These are phyloP conservation scores for Rambutsinella grinnellia DNA, from an alignment of 2,888 invertebrate species.

Conservation along the genomic window DNA sequence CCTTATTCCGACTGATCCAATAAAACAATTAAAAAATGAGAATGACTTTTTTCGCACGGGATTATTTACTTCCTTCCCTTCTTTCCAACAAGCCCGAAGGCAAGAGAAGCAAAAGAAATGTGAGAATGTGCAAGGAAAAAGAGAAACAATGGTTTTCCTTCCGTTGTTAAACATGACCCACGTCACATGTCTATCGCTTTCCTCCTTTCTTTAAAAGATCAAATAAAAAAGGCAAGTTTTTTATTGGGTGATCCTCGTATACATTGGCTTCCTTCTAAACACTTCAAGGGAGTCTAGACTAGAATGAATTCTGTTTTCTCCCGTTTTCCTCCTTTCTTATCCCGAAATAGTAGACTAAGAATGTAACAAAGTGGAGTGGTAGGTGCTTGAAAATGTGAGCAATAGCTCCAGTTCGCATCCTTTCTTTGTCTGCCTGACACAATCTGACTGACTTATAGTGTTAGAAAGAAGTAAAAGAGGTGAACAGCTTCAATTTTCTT, in stretches of 20 bases:
- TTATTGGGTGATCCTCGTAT: not conserved
- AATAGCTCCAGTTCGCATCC: not conserved
- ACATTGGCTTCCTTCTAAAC: not conserved
- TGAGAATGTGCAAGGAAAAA: conserved; percentile 10
- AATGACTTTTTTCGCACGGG: no score
- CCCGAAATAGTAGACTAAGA: no score
- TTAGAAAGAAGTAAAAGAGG: not conserved
- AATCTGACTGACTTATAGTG: not conserved
- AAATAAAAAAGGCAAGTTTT: not conserved
- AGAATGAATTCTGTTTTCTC: not conserved
- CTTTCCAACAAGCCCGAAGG: not conserved
- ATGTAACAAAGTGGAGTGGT: not conserved
- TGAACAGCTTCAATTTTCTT: not conserved
- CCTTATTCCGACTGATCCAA: no score
- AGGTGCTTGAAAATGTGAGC: not conserved
- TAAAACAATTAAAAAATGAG: no score
- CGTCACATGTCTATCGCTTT: conserved; percentile 34
- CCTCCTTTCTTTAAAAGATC: not conserved
- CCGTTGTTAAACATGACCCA: conserved; percentile 24
- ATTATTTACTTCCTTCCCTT: not conserved
- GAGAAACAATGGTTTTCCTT: conserved; percentile 29
- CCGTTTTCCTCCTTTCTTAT: not conserved
- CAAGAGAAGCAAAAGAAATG: conserved; percentile 3
- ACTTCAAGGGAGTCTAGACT: not conserved
- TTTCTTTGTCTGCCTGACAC: not conserved